Evolutionary conservation across 2,797 vertebrate species (phyloP).

Genomic region (Momotus momota): DNA sequence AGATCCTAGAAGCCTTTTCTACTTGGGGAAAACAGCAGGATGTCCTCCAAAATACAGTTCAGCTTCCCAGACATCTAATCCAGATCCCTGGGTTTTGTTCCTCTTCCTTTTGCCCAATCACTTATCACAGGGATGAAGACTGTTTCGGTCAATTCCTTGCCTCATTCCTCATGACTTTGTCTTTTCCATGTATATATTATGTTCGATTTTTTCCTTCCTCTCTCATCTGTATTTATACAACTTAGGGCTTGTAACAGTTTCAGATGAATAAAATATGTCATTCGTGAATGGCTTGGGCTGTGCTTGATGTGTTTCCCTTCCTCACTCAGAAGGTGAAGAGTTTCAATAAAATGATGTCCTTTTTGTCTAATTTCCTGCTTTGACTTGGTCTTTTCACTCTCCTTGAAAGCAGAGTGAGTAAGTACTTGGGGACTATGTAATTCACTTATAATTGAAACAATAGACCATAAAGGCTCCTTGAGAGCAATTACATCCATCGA

Average conservation of each 20-base stretch:
- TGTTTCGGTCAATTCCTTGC: background rate
- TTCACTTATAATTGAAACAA: constrained; percentile 74
- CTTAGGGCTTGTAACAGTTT: background rate
- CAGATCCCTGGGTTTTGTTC: background rate
- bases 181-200: background rate
- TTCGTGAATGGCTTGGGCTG: background rate
- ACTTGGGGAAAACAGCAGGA: background rate
- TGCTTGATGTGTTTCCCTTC: constrained; percentile 12
- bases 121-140: background rate
- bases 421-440: constrained; percentile 61
- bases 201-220: background rate
- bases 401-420: constrained; percentile 67
- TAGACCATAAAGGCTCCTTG: constrained; percentile 65
- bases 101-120: background rate
- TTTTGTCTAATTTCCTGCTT: constrained; percentile 50
- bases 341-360: background rate
- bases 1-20: background rate
- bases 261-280: background rate
- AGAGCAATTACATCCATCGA: constrained; percentile 70
- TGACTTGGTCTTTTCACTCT: constrained; percentile 60
- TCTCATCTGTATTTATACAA: background rate
- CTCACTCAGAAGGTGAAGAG: constrained; percentile 3
- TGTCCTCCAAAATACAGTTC: background rate
- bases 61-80: background rate
- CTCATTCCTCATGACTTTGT: background rate